These are phyloP conservation scores for Lordiphosa stackelbergi DNA, from an alignment of 1,140 invertebrate genomes.

Conservation along the genomic window DNA sequence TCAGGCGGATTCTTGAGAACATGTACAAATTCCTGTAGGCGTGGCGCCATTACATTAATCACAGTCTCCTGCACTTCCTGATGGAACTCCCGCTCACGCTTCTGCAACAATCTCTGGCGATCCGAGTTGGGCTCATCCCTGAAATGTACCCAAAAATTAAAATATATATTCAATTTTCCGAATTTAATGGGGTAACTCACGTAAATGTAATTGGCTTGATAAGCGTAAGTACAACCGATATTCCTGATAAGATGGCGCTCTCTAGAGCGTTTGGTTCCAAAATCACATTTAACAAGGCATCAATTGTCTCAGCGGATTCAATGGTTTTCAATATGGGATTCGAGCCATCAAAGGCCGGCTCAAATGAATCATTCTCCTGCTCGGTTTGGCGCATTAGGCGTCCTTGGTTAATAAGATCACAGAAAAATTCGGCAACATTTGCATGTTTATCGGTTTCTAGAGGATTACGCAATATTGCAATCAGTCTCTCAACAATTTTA, in stretches of 20 bases:
- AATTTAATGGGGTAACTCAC: conserved; percentile 35
- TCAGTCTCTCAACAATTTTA: conserved; percentile 88
- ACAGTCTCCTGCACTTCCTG: conserved; percentile 80
- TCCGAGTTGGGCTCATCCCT: conserved; percentile 74
- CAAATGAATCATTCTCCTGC: conserved; percentile 78
- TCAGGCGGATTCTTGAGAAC: conserved; percentile 85
- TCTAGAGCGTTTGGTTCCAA: conserved; percentile 83
- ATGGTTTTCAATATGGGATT: conserved; percentile 72
- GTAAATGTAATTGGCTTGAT: conserved; percentile 78
- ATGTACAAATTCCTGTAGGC: conserved; percentile 85
- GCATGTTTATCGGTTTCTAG: conserved; percentile 86
- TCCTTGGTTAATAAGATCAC: conserved; percentile 86
- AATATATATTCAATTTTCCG: not conserved
- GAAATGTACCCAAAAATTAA: conserved; percentile 8
- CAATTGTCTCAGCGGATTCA: conserved; percentile 67
- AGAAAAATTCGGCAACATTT: conserved; percentile 89
- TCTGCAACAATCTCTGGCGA: conserved; percentile 61
- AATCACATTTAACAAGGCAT: conserved; percentile 84
- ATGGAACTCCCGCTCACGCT: conserved; percentile 78
- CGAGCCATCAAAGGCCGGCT: conserved; percentile 66
- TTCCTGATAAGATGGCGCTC: conserved; percentile 87
- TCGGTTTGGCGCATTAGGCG: conserved; percentile 82
- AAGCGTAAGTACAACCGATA: conserved; percentile 86
- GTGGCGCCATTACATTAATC: conserved; percentile 82
- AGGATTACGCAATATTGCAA: conserved; percentile 87